Percentiles rank a stretch among this genome's conserved stretches.
These are phyloP conservation scores for Oenanthe oenanthe DNA, from an alignment of 2,113 vertebrate species.

Conservation along the genomic window DNA sequence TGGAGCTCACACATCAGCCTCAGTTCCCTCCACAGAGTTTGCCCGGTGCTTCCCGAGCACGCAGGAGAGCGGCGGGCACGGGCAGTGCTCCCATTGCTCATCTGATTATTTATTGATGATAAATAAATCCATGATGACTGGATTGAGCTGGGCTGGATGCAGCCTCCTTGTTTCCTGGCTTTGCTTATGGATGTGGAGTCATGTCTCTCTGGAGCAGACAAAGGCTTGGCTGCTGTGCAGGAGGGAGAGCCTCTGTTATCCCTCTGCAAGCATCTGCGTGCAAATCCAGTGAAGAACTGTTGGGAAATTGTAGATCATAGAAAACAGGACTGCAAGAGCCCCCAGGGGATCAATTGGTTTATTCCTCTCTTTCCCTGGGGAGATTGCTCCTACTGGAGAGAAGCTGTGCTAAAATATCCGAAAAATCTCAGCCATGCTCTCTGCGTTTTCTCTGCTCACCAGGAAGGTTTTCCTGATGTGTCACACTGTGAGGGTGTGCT, in stretches of 20 bases:
- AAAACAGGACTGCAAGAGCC: not conserved
- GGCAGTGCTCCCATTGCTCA: not conserved
- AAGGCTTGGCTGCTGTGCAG: not conserved
- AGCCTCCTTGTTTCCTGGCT: not conserved
- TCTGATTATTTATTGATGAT: constrained; percentile 37
- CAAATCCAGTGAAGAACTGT: not conserved
- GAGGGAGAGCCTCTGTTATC: not conserved
- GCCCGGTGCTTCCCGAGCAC: accelerated
- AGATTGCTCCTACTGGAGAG: accelerated
- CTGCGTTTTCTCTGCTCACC: not conserved
- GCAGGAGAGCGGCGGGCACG: accelerated
- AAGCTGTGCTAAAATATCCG: not conserved
- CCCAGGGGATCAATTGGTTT: not conserved
- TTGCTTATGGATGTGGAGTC: not conserved
- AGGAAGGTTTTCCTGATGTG: not conserved
- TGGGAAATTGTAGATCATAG: not conserved
- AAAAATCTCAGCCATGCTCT: constrained; percentile 3
- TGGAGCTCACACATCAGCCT: not conserved
- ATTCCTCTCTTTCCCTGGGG: not conserved
- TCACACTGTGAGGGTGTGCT: not conserved
- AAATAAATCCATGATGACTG: not conserved
- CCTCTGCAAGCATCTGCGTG: not conserved
- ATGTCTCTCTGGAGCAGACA: not conserved
- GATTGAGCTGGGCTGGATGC: not conserved
- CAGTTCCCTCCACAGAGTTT: not conserved